A percentile compares a stretch with the other conserved stretches of the same genome.
phyloP scores from a whole-genome alignment of 2,113 vertebrate genomes.

The Cacatua alba region DNA sequence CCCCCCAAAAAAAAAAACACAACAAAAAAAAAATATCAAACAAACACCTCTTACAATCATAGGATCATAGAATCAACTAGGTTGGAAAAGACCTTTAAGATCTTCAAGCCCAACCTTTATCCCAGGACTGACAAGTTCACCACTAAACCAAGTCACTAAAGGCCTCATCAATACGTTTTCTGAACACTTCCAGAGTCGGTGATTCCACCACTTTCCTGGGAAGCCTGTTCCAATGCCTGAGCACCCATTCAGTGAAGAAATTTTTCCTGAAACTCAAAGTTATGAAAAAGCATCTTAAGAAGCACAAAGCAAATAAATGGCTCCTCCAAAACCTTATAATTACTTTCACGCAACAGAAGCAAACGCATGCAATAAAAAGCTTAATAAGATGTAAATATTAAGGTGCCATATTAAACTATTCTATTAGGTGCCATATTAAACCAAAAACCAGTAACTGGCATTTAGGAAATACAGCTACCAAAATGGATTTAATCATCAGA shows the following conservation, averaged over 20 bases:
- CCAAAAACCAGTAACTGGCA: background rate
- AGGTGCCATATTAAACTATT: background rate
- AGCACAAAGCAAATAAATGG: background rate
- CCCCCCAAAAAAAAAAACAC: background rate
- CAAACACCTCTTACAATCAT: background rate
- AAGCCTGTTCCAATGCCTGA: background rate
- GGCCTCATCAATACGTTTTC: background rate
- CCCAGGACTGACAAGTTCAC: background rate
- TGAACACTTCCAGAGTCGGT: background rate
- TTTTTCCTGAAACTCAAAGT: background rate
- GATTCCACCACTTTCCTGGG: background rate
- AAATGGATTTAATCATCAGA: constrained; percentile 19
- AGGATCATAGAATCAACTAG: background rate
- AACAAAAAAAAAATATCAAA: background rate
- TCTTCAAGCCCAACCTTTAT: background rate
- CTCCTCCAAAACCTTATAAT: background rate
- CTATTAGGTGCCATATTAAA: background rate
- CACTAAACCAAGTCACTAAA: background rate
- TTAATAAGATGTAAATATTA: constrained; percentile 9
- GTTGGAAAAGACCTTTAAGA: background rate
- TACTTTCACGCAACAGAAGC: background rate
- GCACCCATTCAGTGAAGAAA: background rate
- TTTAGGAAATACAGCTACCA: constrained; percentile 24
- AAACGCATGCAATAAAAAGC: background rate
- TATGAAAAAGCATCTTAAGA: background rate